Evolutionary conservation across 2,113 vertebrate genomes (phyloP), one percentile per base, ranked within the genome.

Genomic region (Hypocryptadius cinnamomeus): DNA sequence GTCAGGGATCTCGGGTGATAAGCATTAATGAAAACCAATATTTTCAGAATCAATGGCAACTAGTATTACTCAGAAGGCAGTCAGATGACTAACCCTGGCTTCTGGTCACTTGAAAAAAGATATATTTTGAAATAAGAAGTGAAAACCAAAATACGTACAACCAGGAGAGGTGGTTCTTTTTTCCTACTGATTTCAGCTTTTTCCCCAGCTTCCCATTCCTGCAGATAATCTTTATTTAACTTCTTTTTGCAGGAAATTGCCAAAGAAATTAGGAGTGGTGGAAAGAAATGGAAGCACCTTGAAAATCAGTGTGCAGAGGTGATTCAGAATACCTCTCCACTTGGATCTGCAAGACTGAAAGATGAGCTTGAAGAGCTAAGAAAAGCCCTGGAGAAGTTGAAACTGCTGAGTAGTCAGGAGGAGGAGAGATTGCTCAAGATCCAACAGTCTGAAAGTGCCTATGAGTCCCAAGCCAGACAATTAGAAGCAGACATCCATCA

Each of bases 251-350:
- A 98, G 98, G 96, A 97, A 51, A 96, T 99, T 63, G 92, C 98
- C 30, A 94, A 97, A 78, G 97, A 96, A 5, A 96, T 99, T 37
- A 97, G 96, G 16, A 89, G 57, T 3, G 98, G 98, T 53, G 97
- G 98, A 94, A 97, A 97, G 65, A 98, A 98, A 23, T 81, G 98
- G 93, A 97, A 92, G 79, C 76, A 96, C 56, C 97, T 99, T 40
- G 98, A 99, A 96, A 94, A 64, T 14, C 63, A 98, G 63, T 98
- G 98, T 2, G 92, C 85, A 48, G 94, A 88, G 0, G 97, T 99
- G 73, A 97, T 98, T 84, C 93, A 88, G 60, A 98, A 98, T 91
- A 99, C 99, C 5, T 99, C 98, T 53, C 99, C 99, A 0, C 87
- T 98, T 2, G 99, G 99, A 18, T 98, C 98, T 0, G 98, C 98